A percentile compares a stretch with the other conserved stretches of the same genome.
phyloP scores from a whole-genome alignment of 2,888 invertebrate genomes.

The Galeopsomyia nigrocyanea region DNA sequence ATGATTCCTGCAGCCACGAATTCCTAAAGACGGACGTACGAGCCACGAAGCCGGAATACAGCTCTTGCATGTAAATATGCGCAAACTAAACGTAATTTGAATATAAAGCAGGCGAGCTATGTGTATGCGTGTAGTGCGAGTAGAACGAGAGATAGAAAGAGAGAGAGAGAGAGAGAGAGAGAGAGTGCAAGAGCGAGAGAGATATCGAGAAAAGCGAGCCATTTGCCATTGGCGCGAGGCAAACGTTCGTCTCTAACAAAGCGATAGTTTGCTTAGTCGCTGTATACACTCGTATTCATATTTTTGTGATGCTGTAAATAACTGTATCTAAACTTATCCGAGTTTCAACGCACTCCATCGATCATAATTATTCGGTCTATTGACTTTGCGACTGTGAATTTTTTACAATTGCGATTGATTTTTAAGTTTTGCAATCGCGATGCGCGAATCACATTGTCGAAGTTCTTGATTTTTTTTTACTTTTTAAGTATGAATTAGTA shows the following conservation, averaged over 20 bases:
- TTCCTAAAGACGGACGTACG: conserved; percentile 41
- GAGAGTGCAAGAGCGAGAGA: conserved; percentile 4
- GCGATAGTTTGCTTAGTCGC: conserved; percentile 49
- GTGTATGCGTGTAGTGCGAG: conserved; percentile 11
- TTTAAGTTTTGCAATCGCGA: too few relatives aligned
- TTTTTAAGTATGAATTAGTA: background rate
- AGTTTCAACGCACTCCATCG: conserved; percentile 10
- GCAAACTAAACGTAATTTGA: conserved; percentile 48
- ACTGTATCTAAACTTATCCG: conserved; percentile 19
- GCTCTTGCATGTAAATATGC: conserved; percentile 49
- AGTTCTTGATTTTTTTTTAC: conserved; percentile 19
- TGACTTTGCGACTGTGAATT: background rate
- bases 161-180: background rate
- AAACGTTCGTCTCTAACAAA: conserved; percentile 21
- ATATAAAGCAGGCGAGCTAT: conserved; percentile 33
- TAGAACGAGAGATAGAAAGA: background rate
- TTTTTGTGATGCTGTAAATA: conserved; percentile 61
- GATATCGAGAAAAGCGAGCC: conserved; percentile 1
- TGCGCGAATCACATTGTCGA: conserved; percentile 19
- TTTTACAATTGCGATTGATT: background rate
- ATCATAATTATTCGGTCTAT: conserved; percentile 1
- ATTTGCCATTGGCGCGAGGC: conserved; percentile 33
- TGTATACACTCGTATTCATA: conserved; percentile 54
- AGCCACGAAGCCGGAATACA: conserved; percentile 24
- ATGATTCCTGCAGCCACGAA: conserved; percentile 44